These are phyloP conservation scores for Toxonevra muliebris DNA, from an alignment of 2,888 invertebrate genomes.

Conservation along the genomic window DNA sequence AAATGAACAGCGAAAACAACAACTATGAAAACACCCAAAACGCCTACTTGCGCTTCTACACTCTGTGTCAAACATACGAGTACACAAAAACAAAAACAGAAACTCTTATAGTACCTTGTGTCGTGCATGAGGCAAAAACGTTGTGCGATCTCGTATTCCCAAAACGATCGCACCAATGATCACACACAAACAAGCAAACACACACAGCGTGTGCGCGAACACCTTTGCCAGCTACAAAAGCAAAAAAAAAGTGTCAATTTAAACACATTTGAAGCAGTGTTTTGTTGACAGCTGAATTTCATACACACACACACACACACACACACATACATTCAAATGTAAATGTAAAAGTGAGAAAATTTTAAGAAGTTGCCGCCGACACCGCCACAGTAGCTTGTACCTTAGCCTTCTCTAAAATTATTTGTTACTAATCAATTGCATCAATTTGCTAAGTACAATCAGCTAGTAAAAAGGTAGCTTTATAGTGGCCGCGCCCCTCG, in stretches of 20 bases:
- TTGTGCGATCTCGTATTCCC: not conserved
- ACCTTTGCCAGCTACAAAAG: conserved; percentile 15
- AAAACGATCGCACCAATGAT: not conserved
- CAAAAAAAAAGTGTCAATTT: conserved; percentile 10
- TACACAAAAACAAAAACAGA: too few species aligned
- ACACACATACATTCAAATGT: too few species aligned
- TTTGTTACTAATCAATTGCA: conserved; percentile 2
- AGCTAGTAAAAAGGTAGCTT: not conserved
- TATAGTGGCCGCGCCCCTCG: not conserved
- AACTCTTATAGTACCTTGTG: too few species aligned
- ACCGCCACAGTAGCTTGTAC: too few species aligned
- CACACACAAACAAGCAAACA: too few species aligned
- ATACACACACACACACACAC: too few species aligned
- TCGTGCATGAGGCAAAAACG: too few species aligned
- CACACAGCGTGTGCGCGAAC: conserved; percentile 1
- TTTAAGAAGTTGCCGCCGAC: too few species aligned
- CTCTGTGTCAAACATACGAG: not conserved
- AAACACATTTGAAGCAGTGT: not conserved
- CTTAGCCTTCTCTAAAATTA: not conserved
- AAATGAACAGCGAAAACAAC: conserved; percentile 5
- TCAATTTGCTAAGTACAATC: not conserved
- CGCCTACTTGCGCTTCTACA: conserved; percentile 17
- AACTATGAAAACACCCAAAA: conserved; percentile 14
- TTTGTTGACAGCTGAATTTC: not conserved
- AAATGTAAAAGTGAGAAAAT: too few species aligned